Evolutionary conservation across 2,797 vertebrate genomes (phyloP).

Genomic region (Mastacembelus armatus): DNA sequence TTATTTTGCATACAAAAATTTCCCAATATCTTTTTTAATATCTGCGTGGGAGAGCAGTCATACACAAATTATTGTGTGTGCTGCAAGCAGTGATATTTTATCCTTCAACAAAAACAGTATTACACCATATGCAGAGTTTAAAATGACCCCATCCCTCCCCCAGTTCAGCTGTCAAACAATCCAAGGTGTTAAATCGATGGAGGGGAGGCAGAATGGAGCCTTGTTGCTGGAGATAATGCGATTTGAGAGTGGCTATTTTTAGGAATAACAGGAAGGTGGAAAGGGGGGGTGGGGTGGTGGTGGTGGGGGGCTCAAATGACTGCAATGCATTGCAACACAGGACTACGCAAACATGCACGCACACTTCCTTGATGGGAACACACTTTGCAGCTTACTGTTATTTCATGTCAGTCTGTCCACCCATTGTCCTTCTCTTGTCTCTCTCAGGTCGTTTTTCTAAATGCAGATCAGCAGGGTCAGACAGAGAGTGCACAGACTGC

Average conservation of each 20-base stretch:
- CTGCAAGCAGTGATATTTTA: conserved; percentile 9
- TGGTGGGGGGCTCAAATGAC: conserved; percentile 11
- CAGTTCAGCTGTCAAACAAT: conserved; percentile 47
- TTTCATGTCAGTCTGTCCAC: neutral
- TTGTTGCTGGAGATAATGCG: conserved; percentile 51
- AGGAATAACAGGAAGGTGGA: conserved; percentile 40
- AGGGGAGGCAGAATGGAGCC: conserved; percentile 32
- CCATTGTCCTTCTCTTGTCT: too few species aligned
- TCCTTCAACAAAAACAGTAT: too few species aligned
- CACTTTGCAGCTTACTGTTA: neutral
- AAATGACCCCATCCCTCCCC: conserved; percentile 37
- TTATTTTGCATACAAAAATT: neutral
- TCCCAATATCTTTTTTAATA: neutral
- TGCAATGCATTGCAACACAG: conserved; percentile 9
- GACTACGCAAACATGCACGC: neutral
- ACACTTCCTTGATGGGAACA: neutral
- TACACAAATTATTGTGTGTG: conserved; percentile 11
- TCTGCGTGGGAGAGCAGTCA: neutral
- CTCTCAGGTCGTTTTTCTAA: neutral
- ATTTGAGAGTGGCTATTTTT: conserved; percentile 57
- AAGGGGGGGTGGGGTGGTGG: conserved; percentile 1
- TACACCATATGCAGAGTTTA: conserved; percentile 17
- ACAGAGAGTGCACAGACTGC: neutral
- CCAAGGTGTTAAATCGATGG: conserved; percentile 39
- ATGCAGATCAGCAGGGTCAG: neutral